These are phyloP conservation scores for Volucella zonaria DNA, from an alignment of 2,888 invertebrate genomes.

Conservation along the genomic window DNA sequence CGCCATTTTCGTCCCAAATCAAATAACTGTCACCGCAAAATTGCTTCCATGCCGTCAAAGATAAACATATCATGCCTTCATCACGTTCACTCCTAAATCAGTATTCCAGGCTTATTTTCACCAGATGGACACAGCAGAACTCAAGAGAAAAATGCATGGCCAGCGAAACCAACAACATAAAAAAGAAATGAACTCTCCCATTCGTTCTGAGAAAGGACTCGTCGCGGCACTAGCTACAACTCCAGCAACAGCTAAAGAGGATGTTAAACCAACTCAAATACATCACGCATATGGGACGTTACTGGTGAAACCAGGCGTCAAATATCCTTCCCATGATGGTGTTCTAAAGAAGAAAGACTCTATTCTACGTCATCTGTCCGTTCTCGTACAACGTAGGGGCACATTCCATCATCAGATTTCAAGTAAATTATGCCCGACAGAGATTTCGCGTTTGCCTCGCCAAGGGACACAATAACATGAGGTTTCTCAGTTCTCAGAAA, in stretches of 20 bases:
- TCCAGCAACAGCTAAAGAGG: neutral
- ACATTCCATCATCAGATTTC: constrained; percentile 67
- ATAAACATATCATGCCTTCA: constrained; percentile 48
- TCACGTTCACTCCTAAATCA: constrained; percentile 7
- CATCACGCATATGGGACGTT: constrained; percentile 52
- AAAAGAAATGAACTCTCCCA: neutral
- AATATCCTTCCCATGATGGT: constrained; percentile 33
- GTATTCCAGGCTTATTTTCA: constrained; percentile 10
- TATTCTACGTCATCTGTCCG: neutral
- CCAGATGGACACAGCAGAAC: constrained; percentile 12
- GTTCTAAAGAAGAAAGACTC: neutral
- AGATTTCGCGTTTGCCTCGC: constrained; percentile 52
- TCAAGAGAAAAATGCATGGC: constrained; percentile 18
- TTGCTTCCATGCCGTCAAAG: constrained; percentile 32
- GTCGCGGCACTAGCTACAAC: neutral
- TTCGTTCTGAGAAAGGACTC: neutral
- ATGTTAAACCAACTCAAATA: constrained; percentile 40
- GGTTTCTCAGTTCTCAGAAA: constrained; percentile 40
- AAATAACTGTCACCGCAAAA: constrained; percentile 48
- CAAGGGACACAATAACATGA: constrained; percentile 62
- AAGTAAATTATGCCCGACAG: constrained; percentile 69
- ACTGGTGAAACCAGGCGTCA: constrained; percentile 59
- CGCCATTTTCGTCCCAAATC: constrained; percentile 10
- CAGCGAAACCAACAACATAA: neutral
- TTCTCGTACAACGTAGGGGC: constrained; percentile 26